Percentiles rank a stretch among this genome's conserved stretches.
phyloP scores from a whole-genome alignment of 2,113 vertebrate genomes.

The Elgaria multicarinata region DNA sequence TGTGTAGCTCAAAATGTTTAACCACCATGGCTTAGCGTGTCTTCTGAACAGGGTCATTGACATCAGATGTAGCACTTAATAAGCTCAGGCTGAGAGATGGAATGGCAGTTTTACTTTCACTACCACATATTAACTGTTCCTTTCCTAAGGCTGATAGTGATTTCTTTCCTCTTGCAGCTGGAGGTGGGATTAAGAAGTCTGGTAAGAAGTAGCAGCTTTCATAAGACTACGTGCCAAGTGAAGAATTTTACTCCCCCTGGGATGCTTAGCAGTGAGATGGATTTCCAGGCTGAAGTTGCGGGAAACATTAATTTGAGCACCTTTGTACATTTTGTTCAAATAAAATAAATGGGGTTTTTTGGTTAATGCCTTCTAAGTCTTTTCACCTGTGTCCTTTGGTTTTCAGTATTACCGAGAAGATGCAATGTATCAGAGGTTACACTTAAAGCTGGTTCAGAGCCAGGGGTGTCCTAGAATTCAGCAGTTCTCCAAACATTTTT shows the following conservation, averaged over 20 bases:
- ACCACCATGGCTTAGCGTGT: no score
- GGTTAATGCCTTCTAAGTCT: constrained; percentile 56
- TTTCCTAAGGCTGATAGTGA: constrained; percentile 36
- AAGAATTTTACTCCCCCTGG: constrained; percentile 2
- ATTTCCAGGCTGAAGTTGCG: constrained; percentile 42
- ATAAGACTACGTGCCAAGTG: neutral
- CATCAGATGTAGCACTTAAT: neutral
- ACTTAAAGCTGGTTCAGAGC: neutral
- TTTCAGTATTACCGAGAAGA: constrained; percentile 5
- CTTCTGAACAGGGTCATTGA: no score
- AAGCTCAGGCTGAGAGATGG: neutral
- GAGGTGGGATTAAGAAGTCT: constrained; percentile 95
- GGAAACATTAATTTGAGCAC: constrained; percentile 35
- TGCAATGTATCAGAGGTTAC: neutral
- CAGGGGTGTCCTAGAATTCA: neutral
- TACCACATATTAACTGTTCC: constrained; percentile 5
- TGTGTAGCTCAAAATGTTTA: no score
- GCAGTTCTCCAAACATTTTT: neutral
- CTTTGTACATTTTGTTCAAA: constrained; percentile 73
- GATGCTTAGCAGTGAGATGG: constrained; percentile 27
- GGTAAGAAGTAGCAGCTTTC: constrained; percentile 87
- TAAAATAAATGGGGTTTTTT: constrained; percentile 65
- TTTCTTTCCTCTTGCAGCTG: constrained; percentile 76
- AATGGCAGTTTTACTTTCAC: neutral
- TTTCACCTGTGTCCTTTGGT: constrained; percentile 35